Percentiles rank a stretch among this genome's conserved stretches.
Conservation (phyloP, 2,888 invertebrate species). For the Micoletzkya japonica region DNA sequence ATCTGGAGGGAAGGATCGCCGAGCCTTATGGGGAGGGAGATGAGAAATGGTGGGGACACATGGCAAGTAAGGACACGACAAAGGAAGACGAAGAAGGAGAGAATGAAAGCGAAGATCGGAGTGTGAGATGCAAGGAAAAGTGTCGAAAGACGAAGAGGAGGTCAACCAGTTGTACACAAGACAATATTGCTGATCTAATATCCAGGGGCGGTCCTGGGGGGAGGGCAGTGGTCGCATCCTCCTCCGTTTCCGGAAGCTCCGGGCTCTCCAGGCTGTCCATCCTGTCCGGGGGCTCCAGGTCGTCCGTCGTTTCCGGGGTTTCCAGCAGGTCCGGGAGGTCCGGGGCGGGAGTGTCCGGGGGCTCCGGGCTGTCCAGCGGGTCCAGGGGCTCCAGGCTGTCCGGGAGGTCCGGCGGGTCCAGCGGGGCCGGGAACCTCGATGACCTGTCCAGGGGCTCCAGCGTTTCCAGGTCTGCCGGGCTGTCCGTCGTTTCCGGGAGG, state of each 20-base stretch:
- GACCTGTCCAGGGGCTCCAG: slow-evolving; percentile 38
- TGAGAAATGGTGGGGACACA: background rate
- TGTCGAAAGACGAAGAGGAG: background rate
- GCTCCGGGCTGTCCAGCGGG: slow-evolving; percentile 38
- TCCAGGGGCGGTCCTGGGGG: slow-evolving; percentile 22
- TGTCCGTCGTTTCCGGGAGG: slow-evolving; percentile 41
- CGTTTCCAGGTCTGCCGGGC: slow-evolving; percentile 38
- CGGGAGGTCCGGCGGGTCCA: slow-evolving; percentile 39
- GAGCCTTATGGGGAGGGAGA: too few relatives aligned
- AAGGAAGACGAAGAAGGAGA: background rate
- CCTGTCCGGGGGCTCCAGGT: slow-evolving; percentile 31
- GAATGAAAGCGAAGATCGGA: background rate
- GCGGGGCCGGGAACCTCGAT: slow-evolving; percentile 29
- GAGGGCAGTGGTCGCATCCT: slow-evolving; percentile 29
- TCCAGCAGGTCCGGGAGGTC: slow-evolving; percentile 47
- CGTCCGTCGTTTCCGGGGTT: slow-evolving; percentile 31
- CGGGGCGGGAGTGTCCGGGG: slow-evolving; percentile 40
- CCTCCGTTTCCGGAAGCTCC: slow-evolving; percentile 41
- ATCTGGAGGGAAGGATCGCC: too few relatives aligned
- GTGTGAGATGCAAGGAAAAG: background rate
- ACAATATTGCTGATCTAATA: slow-evolving; percentile 15
- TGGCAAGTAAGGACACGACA: background rate
- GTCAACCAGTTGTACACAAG: background rate
- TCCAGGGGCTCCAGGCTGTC: slow-evolving; percentile 41
- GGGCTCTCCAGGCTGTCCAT: slow-evolving; percentile 45